Conservation (phyloP, 2,888 invertebrate species). For the Mimachlamys varia region DNA sequence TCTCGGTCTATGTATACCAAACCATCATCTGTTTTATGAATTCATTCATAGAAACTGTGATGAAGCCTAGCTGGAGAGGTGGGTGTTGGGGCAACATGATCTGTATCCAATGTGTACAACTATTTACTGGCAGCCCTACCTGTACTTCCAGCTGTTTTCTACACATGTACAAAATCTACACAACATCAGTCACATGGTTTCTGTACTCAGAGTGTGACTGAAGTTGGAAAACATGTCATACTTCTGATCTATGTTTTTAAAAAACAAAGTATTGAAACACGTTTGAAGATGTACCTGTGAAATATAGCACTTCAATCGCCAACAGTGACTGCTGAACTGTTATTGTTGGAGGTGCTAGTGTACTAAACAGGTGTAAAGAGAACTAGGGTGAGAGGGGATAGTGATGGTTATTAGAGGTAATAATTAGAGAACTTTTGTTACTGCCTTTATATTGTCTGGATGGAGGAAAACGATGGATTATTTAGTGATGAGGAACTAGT, state of each 20-base stretch:
- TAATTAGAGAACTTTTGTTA: too few species aligned
- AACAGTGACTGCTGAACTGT: not conserved
- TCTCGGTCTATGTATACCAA: not conserved
- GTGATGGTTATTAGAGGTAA: not conserved
- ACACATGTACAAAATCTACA: not conserved
- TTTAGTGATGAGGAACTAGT: not conserved
- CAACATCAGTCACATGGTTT: not conserved
- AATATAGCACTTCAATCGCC: not conserved
- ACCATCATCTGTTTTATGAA: conserved; percentile 36
- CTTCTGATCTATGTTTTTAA: not conserved
- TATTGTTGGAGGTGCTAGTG: not conserved
- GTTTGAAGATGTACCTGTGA: not conserved
- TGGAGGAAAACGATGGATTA: conserved; percentile 19
- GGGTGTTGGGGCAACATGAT: not conserved
- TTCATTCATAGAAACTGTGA: conserved; percentile 35
- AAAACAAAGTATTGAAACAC: not conserved
- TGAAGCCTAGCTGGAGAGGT: conserved; percentile 22
- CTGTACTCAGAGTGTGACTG: not conserved
- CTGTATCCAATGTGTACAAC: not conserved
- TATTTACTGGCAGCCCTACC: not conserved
- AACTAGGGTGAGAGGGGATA: not conserved
- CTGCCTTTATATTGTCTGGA: not conserved
- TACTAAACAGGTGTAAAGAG: not conserved
- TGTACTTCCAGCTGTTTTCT: not conserved
- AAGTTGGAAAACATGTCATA: not conserved